Base-by-base conservation (phyloP, 2,888 invertebrate genomes). In the Microdon myrmicae region DNA sequence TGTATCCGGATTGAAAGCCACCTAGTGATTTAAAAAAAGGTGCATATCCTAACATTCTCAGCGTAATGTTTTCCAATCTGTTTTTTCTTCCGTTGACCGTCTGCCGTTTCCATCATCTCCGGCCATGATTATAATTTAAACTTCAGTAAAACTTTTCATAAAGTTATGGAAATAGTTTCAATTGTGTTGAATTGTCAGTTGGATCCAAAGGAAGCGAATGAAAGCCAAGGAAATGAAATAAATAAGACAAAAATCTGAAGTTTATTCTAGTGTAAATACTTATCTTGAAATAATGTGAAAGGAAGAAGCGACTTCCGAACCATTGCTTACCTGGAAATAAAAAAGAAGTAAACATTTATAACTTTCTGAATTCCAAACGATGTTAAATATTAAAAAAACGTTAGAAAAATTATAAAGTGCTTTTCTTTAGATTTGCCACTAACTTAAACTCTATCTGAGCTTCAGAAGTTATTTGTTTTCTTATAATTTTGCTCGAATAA, bases 111-210 rank as follows among this genome's bases (percentile, higher is more conserved):
- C 6, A n/a, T n/a, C n/a, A 2, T 14, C 8, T 22, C 6, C 13
- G 23, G 20, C 19, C 37, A 26, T 64, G 56, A 58, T 64, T 53
- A 48, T 58, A 64, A 58, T 64, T 58, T 58, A 53, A 64, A 64
- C 51, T 64, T 64, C 48, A 43, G 39, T 5, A 47, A 64, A 58
- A 58, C 19, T 53, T 64, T 47, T 32, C 5, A 16, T 28, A 28
- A 58, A 64, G 41, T 58, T 64, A 26, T 31, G 25, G 35, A 64
- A 58, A 58, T 64, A 64, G 58, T 53, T 64, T 41, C 53, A 43
- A 64, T 64, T 64, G 45, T 51, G 26, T 53, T 64, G 32, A 26
- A 58, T 38, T 64, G 6, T 6, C 49, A 49, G 55, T 56, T 45
- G 44, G 47, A 16, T n/a, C 32, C 25, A 32, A 32, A 4, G 34